These are phyloP conservation scores for Sminthopsis crassicaudata DNA, from an alignment of 2,113 vertebrate species.

Conservation along the genomic window DNA sequence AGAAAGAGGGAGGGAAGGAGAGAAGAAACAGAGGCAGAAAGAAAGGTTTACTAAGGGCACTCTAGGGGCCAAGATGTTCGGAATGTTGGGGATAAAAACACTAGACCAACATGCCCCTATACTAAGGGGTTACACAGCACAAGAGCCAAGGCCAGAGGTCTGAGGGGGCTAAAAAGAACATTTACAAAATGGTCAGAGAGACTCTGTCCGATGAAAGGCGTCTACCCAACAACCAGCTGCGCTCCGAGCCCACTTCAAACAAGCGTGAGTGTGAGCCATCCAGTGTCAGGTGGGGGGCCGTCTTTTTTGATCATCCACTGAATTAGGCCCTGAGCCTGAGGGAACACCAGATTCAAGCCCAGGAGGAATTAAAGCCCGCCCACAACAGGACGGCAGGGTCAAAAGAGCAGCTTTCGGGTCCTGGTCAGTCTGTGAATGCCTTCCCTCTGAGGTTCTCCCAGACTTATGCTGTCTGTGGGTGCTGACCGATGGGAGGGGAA, in stretches of 20 bases:
- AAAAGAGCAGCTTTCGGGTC: neutral
- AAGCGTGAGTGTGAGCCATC: neutral
- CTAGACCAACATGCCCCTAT: neutral
- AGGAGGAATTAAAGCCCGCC: neutral
- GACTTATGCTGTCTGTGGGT: neutral
- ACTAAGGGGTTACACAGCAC: neutral
- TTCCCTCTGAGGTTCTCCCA: neutral
- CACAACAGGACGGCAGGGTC: neutral
- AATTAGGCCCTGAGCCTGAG: neutral
- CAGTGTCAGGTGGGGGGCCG: neutral
- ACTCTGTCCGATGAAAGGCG: neutral
- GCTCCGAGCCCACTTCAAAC: neutral
- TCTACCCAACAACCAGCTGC: neutral
- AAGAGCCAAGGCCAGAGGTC: neutral
- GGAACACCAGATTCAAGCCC: neutral
- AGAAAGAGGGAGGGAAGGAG: neutral
- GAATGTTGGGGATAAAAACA: neutral
- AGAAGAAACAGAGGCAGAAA: neutral
- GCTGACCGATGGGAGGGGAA: neutral
- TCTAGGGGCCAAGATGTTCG: neutral
- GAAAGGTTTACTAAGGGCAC: neutral
- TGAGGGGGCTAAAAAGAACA: neutral
- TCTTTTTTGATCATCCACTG: neutral
- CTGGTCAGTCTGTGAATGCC: neutral
- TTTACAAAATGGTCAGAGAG: neutral